Conservation (phyloP, 2,888 invertebrate species). For the Calephelis perditalis region DNA sequence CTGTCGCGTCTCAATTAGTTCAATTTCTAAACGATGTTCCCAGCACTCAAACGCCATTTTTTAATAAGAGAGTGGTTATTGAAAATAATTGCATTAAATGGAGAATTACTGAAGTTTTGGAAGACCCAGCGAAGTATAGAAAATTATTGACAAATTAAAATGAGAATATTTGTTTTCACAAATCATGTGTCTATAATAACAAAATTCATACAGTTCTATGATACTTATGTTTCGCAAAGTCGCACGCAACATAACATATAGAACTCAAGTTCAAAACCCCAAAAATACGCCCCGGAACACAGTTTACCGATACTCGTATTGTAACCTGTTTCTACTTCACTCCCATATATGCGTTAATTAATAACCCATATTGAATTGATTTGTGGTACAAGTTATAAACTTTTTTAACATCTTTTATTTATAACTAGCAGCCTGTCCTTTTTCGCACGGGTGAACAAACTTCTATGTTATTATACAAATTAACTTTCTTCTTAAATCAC, state of each 20-base stretch:
- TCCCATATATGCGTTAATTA: constrained; percentile 15
- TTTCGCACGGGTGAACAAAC: too few species aligned
- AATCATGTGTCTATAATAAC: too few species aligned
- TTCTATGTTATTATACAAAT: too few species aligned
- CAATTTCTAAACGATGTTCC: constrained; percentile 51
- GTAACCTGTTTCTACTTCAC: constrained; percentile 13
- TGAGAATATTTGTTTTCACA: too few species aligned
- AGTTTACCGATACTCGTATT: not conserved
- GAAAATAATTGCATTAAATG: too few species aligned
- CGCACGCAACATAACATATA: not conserved
- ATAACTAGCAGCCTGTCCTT: too few species aligned
- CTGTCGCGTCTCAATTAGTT: constrained; percentile 51
- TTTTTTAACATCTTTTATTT: not conserved
- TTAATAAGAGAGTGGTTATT: too few species aligned
- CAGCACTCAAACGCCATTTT: not conserved
- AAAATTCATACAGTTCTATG: too few species aligned
- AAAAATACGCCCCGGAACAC: constrained; percentile 33
- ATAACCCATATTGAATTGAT: constrained; percentile 17
- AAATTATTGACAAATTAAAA: too few species aligned
- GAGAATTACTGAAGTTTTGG: not conserved
- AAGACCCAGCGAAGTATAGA: too few species aligned
- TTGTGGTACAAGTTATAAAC: constrained; percentile 9
- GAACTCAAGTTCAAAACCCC: not conserved
- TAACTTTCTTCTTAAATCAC: too few species aligned
- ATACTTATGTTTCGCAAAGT: too few species aligned